Evolutionary conservation across 2,888 invertebrate genomes (phyloP).

Genomic region (Cephus runcator): DNA sequence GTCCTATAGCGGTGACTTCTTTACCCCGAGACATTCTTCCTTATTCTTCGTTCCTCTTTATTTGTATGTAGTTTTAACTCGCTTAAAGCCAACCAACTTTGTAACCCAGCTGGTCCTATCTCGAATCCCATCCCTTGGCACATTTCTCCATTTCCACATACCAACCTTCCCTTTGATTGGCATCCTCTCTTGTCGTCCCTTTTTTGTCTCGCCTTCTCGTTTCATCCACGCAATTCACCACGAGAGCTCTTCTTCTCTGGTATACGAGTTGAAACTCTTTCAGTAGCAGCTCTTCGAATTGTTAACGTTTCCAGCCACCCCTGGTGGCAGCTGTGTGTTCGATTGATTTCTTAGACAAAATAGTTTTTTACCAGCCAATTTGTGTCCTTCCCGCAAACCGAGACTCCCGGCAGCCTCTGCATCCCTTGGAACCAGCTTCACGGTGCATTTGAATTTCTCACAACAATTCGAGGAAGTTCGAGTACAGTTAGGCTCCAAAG

Average conservation of each 20-base stretch:
- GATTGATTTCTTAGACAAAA: conserved; percentile 9
- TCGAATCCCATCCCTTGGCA: not conserved
- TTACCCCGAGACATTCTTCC: conserved; percentile 1
- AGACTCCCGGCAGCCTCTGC: not conserved
- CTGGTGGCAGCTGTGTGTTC: not conserved
- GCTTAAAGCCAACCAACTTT: conserved; percentile 20
- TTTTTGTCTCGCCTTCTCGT: too few relatives aligned
- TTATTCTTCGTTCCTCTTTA: conserved; percentile 20
- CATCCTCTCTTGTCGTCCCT: too few relatives aligned
- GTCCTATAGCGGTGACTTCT: too few relatives aligned
- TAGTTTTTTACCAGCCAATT: conserved; percentile 14
- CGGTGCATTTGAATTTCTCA: too few relatives aligned
- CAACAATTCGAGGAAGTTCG: too few relatives aligned
- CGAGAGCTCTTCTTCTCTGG: too few relatives aligned
- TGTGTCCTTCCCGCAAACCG: not conserved
- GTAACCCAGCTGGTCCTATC: conserved; percentile 15
- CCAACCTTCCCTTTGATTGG: not conserved
- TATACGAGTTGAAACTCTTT: too few relatives aligned
- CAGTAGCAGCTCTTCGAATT: too few relatives aligned
- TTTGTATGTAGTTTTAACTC: conserved; percentile 20
- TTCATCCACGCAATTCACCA: too few relatives aligned
- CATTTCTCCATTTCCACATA: not conserved
- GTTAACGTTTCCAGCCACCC: too few relatives aligned
- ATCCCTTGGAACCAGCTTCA: not conserved
- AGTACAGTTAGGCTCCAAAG: not conserved